These are phyloP conservation scores for Agrilus biguttatus DNA, from an alignment of 2,888 invertebrate genomes.

Conservation along the genomic window DNA sequence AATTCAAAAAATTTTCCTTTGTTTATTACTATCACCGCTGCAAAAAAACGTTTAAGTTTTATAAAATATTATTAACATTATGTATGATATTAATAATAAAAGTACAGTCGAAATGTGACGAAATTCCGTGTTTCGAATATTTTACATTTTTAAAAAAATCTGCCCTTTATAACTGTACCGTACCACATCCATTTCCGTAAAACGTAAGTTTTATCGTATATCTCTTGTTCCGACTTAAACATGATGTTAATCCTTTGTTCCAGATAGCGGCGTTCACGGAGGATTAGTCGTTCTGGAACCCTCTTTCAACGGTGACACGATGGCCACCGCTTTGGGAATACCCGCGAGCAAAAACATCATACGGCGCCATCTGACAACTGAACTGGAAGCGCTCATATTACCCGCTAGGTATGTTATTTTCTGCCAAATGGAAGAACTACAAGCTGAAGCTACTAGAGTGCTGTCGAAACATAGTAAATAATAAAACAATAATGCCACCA, in stretches of 20 bases:
- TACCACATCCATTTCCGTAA: too few species aligned
- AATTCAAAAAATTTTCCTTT: too few species aligned
- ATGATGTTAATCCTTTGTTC: constrained; percentile 11
- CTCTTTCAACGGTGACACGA: constrained; percentile 86
- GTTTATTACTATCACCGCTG: too few species aligned
- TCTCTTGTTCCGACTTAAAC: too few species aligned
- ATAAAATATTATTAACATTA: too few species aligned
- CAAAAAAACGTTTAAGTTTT: too few species aligned
- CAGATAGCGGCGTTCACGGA: constrained; percentile 90
- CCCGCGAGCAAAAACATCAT: constrained; percentile 89
- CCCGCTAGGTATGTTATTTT: constrained; percentile 87
- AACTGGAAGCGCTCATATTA: constrained; percentile 78
- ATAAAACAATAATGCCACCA: background rate
- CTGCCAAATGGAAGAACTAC: constrained; percentile 74
- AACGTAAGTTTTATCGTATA: too few species aligned
- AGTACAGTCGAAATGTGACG: too few species aligned
- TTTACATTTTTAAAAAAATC: too few species aligned
- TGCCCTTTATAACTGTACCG: too few species aligned
- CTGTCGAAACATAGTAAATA: constrained; percentile 39
- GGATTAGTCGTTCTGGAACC: constrained; percentile 87
- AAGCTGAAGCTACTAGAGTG: constrained; percentile 60
- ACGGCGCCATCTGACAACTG: constrained; percentile 77
- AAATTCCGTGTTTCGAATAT: too few species aligned
- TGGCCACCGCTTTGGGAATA: constrained; percentile 85
- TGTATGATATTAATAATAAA: too few species aligned